Evolutionary conservation across 2,797 vertebrate species (phyloP), one percentile per base, ranked within the genome.

Genomic region (Rhyacichthys aspro): DNA sequence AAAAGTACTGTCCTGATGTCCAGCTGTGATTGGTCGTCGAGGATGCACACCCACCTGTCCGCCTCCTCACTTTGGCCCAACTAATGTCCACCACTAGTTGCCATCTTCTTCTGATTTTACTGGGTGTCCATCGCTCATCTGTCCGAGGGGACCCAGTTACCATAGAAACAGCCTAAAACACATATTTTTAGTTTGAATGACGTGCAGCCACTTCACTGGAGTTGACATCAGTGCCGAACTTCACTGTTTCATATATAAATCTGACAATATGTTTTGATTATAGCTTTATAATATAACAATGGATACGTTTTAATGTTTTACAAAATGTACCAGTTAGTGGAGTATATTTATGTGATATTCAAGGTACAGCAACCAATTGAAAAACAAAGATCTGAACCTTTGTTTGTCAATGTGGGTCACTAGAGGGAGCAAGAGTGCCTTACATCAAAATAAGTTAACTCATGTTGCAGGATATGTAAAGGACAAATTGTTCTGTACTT

Each of bases 11-110:
- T 59, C 74, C 74, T 55, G 67, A 72, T 55, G 73, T 66, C 54
- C 50, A 19, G 19, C 69, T 78, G 75, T 90, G 91, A 94, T 91
- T 92, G 91, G 90, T 86, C 63, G 67, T 73, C 68, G 54, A 11
- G 55, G 65, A 75, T 87, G 59, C 86, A 89, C 90, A 87, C 90
- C 90, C 91, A 90, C 86, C 75, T 84, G 67, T 66, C 81, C 71
- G 48, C 86, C 84, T 86, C 83, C 72, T 69, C 0, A 1, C 55
- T 62, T 63, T 59, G 15, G 44, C 36, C 19, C 57, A 9, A 62
- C 54, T n/a, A 18, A n/a, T 56, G 46, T 55, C 23, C 49, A 17
- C 41, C 14, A 14, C 42, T 44, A 61, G 72, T 55, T 45, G 55
- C 62, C 55, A 38, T 65, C 41, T n/a, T 63, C n/a, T 43, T 14